phyloP scores from a whole-genome alignment of 2,888 invertebrate genomes.

The Ischnus inquisitorius region DNA sequence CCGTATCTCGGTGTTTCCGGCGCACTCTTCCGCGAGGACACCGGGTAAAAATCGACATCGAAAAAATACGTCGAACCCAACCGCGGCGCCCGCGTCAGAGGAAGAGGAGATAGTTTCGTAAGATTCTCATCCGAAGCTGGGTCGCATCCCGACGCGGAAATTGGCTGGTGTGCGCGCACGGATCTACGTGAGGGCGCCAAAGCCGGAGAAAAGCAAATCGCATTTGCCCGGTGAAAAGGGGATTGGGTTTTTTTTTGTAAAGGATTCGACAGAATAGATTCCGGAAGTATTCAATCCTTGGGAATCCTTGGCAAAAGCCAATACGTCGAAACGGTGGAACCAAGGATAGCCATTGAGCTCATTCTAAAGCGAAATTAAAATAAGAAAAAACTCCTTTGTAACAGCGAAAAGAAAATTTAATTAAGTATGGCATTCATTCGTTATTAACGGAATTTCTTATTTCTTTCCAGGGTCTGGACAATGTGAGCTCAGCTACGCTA shows the following conservation, averaged over 20 bases:
- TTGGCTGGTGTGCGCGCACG: constrained; percentile 50
- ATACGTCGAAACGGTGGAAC: not conserved
- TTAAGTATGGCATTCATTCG: constrained; percentile 2
- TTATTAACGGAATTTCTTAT: constrained; percentile 41
- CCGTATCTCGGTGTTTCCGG: constrained; percentile 31
- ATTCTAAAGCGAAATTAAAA: not conserved
- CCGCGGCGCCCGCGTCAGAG: not conserved
- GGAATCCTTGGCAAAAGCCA: constrained; percentile 1
- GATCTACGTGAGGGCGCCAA: constrained; percentile 13
- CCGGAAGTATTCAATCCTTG: constrained; percentile 10
- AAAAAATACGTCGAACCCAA: constrained; percentile 43
- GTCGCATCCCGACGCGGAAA: constrained; percentile 54
- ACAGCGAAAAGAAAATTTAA: not conserved
- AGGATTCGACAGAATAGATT: constrained; percentile 32
- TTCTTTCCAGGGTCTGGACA: constrained; percentile 90
- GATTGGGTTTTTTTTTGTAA: constrained; percentile 32
- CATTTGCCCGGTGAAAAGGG: constrained; percentile 55
- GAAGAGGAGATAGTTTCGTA: constrained; percentile 19
- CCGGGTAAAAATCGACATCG: constrained; percentile 50
- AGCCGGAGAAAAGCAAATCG: constrained; percentile 51
- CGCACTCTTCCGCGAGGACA: not conserved
- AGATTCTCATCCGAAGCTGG: not conserved
- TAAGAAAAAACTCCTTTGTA: constrained; percentile 6
- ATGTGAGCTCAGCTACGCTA: constrained; percentile 87
- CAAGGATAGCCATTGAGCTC: not conserved